These are phyloP conservation scores for Craseonycteris thonglongyai DNA, from an alignment of 2,113 vertebrate species.

Conservation along the genomic window DNA sequence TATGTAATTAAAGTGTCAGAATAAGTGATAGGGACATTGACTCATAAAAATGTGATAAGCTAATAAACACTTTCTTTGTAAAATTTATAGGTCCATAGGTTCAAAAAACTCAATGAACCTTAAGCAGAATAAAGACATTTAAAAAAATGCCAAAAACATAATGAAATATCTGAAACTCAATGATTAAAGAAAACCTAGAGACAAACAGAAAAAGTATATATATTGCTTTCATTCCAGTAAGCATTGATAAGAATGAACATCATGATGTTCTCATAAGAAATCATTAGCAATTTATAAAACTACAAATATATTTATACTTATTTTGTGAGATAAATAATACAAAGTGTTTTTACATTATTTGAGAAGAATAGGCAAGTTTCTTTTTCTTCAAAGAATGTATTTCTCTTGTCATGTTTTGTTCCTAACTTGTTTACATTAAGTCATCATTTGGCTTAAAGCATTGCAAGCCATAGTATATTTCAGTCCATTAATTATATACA, in stretches of 20 bases:
- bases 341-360: background rate
- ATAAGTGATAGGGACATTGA: background rate
- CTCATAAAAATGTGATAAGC: background rate
- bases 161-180: background rate
- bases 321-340: background rate
- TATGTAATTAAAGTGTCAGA: background rate
- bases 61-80: background rate
- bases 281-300: background rate
- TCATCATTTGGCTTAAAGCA: background rate
- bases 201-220: background rate
- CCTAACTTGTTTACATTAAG: background rate
- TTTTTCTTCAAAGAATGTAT: background rate
- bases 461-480: background rate
- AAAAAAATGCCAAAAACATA: background rate
- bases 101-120: background rate
- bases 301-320: background rate
- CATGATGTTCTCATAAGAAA: background rate
- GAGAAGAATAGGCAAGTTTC: background rate
- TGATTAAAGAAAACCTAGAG: background rate
- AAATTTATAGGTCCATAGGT: background rate
- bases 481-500: background rate
- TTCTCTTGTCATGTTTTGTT: background rate
- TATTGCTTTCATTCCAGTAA: background rate
- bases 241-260: background rate
- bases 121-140: background rate